Evolutionary conservation across 2,797 vertebrate species (phyloP).

Genomic region (Bucorvus abyssinicus): DNA sequence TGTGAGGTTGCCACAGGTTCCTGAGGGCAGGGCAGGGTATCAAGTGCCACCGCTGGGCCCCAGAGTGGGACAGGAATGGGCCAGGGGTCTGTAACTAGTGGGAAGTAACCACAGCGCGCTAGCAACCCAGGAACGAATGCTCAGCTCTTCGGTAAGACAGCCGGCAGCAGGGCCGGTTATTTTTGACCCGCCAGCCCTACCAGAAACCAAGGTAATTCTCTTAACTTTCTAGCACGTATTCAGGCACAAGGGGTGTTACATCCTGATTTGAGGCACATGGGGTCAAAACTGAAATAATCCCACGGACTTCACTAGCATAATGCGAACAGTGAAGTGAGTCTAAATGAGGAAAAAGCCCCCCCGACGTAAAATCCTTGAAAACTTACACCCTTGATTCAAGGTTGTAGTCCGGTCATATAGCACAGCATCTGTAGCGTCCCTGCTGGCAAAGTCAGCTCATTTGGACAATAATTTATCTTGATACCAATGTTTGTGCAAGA

Average conservation of each 20-base stretch:
- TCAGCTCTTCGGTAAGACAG: background rate
- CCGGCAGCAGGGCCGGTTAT: background rate
- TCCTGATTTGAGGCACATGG: accelerated
- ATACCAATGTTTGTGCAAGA: background rate
- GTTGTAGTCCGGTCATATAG: background rate
- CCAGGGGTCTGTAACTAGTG: background rate
- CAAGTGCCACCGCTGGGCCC: background rate
- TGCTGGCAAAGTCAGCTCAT: background rate
- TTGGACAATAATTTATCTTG: background rate
- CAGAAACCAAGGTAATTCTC: background rate
- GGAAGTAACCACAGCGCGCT: background rate
- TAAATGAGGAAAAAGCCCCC: background rate
- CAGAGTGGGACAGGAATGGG: background rate
- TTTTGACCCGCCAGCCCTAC: background rate
- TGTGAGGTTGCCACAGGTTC: background rate
- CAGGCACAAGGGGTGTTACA: background rate
- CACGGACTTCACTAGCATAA: background rate
- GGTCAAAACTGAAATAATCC: background rate
- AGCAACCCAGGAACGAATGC: background rate
- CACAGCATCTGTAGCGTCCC: background rate
- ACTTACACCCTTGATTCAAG: background rate
- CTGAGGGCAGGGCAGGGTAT: background rate
- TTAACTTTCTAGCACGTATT: background rate
- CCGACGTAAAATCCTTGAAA: background rate
- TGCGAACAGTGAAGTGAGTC: background rate